Evolutionary conservation across 1,140 invertebrate species (phyloP).

Genomic region (Drosophila micromelanica): DNA sequence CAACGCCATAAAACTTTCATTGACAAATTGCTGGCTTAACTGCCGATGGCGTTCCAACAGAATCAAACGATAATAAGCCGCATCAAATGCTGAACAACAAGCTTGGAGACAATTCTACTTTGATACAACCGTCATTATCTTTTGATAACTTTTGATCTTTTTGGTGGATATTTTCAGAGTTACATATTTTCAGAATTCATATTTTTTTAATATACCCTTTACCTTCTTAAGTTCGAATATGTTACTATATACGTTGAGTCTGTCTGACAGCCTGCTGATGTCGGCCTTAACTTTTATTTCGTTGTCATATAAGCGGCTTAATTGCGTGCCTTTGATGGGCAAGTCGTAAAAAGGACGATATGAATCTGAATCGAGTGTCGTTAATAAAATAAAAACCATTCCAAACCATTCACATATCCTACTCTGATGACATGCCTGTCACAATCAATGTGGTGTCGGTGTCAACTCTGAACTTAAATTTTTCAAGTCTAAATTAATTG

Average conservation of each 20-base stretch:
- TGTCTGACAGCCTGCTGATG: background rate
- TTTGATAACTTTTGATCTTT: too few relatives aligned
- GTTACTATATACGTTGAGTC: conserved; percentile 20
- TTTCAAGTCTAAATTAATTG: conserved; percentile 62
- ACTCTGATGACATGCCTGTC: background rate
- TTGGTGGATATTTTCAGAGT: too few relatives aligned
- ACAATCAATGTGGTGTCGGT: conserved; percentile 15
- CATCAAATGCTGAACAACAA: background rate
- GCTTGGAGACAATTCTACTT: background rate
- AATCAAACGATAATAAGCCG: conserved; percentile 25
- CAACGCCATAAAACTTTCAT: conserved; percentile 64
- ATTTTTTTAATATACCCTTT: background rate
- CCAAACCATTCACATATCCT: conserved; percentile 23
- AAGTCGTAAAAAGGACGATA: conserved; percentile 58
- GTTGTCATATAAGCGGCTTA: conserved; percentile 65
- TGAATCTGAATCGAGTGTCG: conserved; percentile 43
- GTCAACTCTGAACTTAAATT: conserved; percentile 18
- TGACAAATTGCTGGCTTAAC: conserved; percentile 71
- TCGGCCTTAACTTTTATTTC: conserved; percentile 28
- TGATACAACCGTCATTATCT: conserved; percentile 16
- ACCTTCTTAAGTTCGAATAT: background rate
- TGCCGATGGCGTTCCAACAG: conserved; percentile 11
- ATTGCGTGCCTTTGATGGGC: conserved; percentile 69
- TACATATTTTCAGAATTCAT: too few relatives aligned
- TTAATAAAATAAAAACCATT: conserved; percentile 36